Evolutionary conservation across 2,888 invertebrate genomes (phyloP), one percentile per base, ranked within the genome.

Genomic region (Phortica okadai): DNA sequence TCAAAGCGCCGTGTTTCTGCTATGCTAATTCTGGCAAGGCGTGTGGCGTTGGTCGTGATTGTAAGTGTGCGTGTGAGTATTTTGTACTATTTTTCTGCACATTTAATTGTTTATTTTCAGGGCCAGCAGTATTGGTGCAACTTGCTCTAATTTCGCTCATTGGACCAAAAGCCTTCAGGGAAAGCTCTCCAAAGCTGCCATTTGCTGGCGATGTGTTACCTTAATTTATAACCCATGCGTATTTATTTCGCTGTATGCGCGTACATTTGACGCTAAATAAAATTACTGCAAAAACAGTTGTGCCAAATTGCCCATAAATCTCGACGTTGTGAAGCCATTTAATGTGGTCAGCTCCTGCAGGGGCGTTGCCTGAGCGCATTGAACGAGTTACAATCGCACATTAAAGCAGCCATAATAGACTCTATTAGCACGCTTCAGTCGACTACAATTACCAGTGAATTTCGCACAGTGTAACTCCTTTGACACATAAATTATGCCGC

Each of bases 241-340:
- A 33, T 33, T 33, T 33, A 33, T 33, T 33, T 33, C 1, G 50
- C 6, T 50, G 50, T 11, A 6, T 50, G 50, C 33, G 33, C 1
- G 50, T 50, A 50, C 50, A 50, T 50, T 50, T 50, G 50, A 14
- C 14, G 10, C 14, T 50, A 50, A 50, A 50, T 50, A 50, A 50
- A 50, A 14, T 50, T 50, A 50, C 50, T 11, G 50, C 50, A 50
- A 50, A 6, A 66, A 66, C 66, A 66, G 66, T 42, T 66, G 66
- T 66, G 33, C 66, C 41, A 66, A 66, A 66, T 66, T 33, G 42
- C 66, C 66, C 33, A 66, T 66, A 66, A 66, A 66, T 66, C 66
- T 62, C 21, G 8, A 21, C 62, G 3, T 33, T 1, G 33, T 33
- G n/a, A 42, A 66, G 14, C 66, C 11, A 66, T 66, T 66, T 66